phyloP scores from a whole-genome alignment of 2,888 invertebrate genomes.

The Petrophora chlorosata region DNA sequence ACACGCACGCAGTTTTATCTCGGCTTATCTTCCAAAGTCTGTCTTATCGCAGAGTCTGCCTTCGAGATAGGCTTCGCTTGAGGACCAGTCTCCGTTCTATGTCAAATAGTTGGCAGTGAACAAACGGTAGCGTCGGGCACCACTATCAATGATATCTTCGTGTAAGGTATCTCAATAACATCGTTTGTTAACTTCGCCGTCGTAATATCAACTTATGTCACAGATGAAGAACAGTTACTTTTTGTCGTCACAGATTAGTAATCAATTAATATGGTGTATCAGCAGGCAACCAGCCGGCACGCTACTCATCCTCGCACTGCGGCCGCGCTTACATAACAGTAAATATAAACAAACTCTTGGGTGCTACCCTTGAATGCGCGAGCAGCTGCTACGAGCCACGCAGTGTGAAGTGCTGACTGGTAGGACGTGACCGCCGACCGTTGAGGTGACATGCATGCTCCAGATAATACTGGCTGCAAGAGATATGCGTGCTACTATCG shows the following conservation, averaged over 20 bases:
- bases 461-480: neutral
- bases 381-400: neutral
- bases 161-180: neutral
- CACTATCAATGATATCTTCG: neutral
- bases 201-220: neutral
- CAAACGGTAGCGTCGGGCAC: no score
- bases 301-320: constrained; percentile 41
- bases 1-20: no score
- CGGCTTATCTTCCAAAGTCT: no score
- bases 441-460: neutral
- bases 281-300: constrained; percentile 29
- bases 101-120: no score
- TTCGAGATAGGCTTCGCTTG: no score
- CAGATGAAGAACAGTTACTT: neutral
- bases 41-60: no score
- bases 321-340: constrained; percentile 40
- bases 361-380: constrained; percentile 16
- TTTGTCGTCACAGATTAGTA: neutral
- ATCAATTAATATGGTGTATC: neutral
- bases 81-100: no score
- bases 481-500: no score
- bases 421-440: constrained; percentile 11
- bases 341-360: constrained; percentile 42
- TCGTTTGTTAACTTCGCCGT: neutral
- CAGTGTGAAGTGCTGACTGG: constrained; percentile 11